A percentile compares a stretch with the other conserved stretches of the same genome.
Evolutionary conservation across 2,113 vertebrate genomes (phyloP).

Genomic region (Bettongia penicillata): DNA sequence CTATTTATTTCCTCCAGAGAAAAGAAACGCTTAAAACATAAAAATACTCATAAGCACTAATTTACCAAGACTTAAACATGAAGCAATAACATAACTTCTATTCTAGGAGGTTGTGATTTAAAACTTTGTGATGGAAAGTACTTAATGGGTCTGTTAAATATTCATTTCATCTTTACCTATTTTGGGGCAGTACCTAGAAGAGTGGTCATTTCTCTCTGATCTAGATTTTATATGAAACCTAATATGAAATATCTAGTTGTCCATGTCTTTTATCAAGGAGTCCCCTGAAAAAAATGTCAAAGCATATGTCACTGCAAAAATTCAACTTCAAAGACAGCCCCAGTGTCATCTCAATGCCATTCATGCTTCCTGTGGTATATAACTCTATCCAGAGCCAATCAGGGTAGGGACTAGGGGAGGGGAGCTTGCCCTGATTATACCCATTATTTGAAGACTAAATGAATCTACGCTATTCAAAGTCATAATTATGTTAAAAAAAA

Average conservation of each 20-base stretch:
- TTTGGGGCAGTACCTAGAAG: accelerated
- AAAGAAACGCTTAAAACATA: background rate
- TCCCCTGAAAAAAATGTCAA: background rate
- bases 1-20: background rate
- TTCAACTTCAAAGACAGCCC: background rate
- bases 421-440: background rate
- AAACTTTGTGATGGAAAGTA: background rate
- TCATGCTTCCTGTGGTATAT: background rate
- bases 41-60: background rate
- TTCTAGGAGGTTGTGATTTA: background rate
- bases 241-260: background rate
- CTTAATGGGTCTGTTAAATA: background rate
- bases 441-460: background rate
- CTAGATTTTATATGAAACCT: background rate
- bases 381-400: background rate
- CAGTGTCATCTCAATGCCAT: background rate
- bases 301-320: background rate
- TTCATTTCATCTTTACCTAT: background rate
- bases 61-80: background rate
- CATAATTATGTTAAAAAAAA: background rate
- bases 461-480: background rate
- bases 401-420: background rate
- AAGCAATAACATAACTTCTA: background rate
- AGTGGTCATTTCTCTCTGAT: background rate
- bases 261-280: background rate